Conservation (phyloP, 2,888 invertebrate genomes). For the Malthinus flaveolus region DNA sequence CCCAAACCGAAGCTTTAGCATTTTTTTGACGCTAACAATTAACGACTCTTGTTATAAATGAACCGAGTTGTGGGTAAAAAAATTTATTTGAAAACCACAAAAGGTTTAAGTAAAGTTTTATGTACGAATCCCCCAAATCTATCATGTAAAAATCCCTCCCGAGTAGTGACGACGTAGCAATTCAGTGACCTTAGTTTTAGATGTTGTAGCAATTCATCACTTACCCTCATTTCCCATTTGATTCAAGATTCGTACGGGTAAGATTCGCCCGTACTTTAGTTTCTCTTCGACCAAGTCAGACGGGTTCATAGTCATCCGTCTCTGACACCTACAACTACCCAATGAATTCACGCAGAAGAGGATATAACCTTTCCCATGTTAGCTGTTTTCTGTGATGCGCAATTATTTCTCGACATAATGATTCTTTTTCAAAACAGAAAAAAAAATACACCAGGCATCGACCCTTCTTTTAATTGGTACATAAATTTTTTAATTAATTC, state of each 20-base stretch:
- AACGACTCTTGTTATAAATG: not conserved
- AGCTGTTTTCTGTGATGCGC: constrained; percentile 27
- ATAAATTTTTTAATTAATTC: not conserved
- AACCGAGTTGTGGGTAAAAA: too few relatives aligned
- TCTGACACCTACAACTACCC: constrained; percentile 42
- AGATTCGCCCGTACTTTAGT: constrained; percentile 31
- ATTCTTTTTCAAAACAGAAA: constrained; percentile 5
- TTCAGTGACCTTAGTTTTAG: constrained; percentile 37
- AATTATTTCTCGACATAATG: constrained; percentile 31
- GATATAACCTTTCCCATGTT: constrained; percentile 36
- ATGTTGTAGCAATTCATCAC: constrained; percentile 40
- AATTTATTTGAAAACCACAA: not conserved
- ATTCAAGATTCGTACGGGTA: constrained; percentile 24
- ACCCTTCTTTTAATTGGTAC: too few relatives aligned
- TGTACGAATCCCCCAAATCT: constrained; percentile 23
- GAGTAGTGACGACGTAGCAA: constrained; percentile 31
- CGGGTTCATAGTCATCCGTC: constrained; percentile 41
- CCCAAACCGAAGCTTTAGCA: constrained; percentile 19
- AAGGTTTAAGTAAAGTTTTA: constrained; percentile 22
- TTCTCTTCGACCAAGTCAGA: constrained; percentile 32
- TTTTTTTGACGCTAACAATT: not conserved
- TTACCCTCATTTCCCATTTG: constrained; percentile 31
- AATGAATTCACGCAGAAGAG: constrained; percentile 36
- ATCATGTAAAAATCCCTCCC: constrained; percentile 21
- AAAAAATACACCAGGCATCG: too few relatives aligned